A percentile compares a stretch with the other conserved stretches of the same genome.
Conservation (phyloP, 2,113 vertebrate species). For the Danionella cerebrum region DNA sequence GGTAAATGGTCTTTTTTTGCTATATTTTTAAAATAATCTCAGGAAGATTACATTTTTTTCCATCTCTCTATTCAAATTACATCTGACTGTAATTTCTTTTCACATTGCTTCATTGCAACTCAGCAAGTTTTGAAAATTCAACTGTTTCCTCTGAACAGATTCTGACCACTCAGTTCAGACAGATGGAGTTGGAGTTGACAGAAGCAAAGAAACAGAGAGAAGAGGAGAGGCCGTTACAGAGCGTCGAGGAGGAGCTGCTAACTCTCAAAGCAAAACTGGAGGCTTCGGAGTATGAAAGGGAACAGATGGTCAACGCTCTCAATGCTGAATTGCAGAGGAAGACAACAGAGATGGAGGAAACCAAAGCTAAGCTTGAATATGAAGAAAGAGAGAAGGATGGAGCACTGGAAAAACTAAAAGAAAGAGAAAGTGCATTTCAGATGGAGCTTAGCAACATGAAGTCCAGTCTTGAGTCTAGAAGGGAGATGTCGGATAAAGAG, state of each 20-base stretch:
- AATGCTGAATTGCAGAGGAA: slow-evolving; percentile 22
- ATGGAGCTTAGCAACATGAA: slow-evolving; percentile 52
- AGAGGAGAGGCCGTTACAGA: slow-evolving; percentile 60
- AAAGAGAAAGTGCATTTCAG: slow-evolving; percentile 46
- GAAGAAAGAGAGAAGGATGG: slow-evolving; percentile 41
- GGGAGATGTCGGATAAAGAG: slow-evolving; percentile 54
- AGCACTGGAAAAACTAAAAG: slow-evolving; percentile 34
- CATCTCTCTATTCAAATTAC: too few relatives aligned
- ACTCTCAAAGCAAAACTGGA: slow-evolving; percentile 51
- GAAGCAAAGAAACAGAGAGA: slow-evolving; percentile 55
- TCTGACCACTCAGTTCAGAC: slow-evolving; percentile 71
- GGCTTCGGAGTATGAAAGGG: slow-evolving; percentile 38
- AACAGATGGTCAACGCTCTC: slow-evolving; percentile 23
- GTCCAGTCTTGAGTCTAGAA: too few relatives aligned
- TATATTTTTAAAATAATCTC: too few relatives aligned
- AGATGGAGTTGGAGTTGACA: slow-evolving; percentile 71
- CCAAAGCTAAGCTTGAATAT: slow-evolving; percentile 49
- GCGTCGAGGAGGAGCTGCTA: slow-evolving; percentile 43
- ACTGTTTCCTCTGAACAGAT: slow-evolving; percentile 55
- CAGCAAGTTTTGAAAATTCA: background rate
- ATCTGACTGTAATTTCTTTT: too few relatives aligned
- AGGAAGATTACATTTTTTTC: too few relatives aligned
- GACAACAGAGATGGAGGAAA: slow-evolving; percentile 47
- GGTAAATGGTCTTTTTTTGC: too few relatives aligned
- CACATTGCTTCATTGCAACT: background rate